These are phyloP conservation scores for Falco berigora DNA, from an alignment of 2,797 vertebrate genomes.

Conservation along the genomic window DNA sequence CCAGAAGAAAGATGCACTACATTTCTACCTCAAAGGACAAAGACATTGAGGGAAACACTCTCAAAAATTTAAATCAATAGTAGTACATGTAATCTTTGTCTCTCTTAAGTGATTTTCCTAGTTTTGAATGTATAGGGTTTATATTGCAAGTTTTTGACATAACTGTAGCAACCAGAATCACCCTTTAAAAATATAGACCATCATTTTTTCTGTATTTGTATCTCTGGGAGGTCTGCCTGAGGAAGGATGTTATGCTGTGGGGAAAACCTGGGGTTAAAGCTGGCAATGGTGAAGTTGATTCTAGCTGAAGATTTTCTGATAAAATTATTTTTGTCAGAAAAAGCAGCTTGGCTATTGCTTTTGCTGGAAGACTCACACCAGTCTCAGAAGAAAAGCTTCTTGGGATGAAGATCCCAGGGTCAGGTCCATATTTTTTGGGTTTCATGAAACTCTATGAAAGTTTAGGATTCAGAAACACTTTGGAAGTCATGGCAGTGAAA, in stretches of 20 bases:
- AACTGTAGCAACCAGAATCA: not conserved
- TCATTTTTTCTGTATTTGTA: not conserved
- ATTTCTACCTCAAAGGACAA: not conserved
- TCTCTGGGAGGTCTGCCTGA: not conserved
- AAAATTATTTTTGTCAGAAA: not conserved
- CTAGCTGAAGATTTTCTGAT: not conserved
- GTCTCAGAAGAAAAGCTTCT: not conserved
- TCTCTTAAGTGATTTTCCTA: not conserved
- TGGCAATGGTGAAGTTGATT: not conserved
- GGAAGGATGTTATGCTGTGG: not conserved
- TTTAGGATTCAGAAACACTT: not conserved
- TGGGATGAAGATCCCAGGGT: not conserved
- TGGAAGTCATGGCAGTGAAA: not conserved
- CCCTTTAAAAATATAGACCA: not conserved
- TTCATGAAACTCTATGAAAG: not conserved
- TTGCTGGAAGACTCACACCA: not conserved
- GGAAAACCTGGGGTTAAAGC: not conserved
- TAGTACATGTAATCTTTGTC: not conserved
- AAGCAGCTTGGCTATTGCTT: not conserved
- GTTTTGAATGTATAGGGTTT: not conserved
- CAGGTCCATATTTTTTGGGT: not conserved
- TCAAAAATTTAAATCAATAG: not conserved
- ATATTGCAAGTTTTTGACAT: not conserved
- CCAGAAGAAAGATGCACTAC: not conserved
- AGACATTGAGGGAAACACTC: fast-evolving